Conservation (phyloP, 1,140 invertebrate genomes). For the Drosophila sp. region DNA sequence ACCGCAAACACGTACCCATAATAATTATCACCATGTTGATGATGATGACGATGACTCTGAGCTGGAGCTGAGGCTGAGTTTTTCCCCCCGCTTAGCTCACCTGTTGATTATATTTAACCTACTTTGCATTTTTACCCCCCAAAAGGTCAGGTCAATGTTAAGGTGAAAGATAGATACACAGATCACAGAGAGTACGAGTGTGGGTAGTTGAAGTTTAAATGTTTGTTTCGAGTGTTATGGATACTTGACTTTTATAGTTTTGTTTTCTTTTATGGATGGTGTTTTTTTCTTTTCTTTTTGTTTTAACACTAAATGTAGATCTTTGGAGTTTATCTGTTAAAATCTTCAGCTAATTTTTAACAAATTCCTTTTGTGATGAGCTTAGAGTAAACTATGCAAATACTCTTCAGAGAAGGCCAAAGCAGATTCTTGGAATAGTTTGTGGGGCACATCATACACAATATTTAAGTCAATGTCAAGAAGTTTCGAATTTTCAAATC, state of each 20-base stretch:
- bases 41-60: slow-evolving; percentile 1
- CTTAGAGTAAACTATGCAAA: not conserved
- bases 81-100: slow-evolving; percentile 31
- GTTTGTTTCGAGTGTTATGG: slow-evolving; percentile 5
- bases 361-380: not conserved
- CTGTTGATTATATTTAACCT: slow-evolving; percentile 48
- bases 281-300: not conserved
- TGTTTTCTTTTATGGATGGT: not conserved
- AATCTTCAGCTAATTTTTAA: slow-evolving; percentile 29
- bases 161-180: slow-evolving; percentile 48
- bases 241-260: slow-evolving; percentile 1
- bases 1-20: slow-evolving; percentile 57
- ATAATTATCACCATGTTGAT: slow-evolving; percentile 5
- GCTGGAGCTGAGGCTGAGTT: slow-evolving; percentile 23
- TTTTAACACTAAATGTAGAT: slow-evolving; percentile 21
- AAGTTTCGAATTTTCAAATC: not conserved
- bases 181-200: not conserved
- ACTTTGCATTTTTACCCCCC: slow-evolving; percentile 29
- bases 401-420: not conserved
- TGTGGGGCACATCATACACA: not conserved
- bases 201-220: not conserved
- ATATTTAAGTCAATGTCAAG: not conserved
- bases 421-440: not conserved
- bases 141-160: slow-evolving; percentile 69
- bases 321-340: slow-evolving; percentile 38